Evolutionary conservation across 1,140 invertebrate species (phyloP).

Genomic region (Drosophila carrolli): DNA sequence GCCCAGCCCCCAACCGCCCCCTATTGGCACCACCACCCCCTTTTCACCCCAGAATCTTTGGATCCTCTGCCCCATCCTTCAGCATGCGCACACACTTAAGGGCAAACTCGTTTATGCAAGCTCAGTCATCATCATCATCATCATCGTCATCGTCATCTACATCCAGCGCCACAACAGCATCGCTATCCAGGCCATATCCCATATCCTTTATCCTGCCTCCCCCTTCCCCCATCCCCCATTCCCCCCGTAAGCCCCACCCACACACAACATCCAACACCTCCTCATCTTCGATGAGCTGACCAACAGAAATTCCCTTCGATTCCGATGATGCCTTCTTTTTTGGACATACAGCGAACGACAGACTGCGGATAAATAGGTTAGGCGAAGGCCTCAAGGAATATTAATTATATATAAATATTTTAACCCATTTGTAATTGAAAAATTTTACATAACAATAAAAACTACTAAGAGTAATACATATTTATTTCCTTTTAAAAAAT

Average conservation of each 20-base stretch:
- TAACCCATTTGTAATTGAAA: too few species aligned
- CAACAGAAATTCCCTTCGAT: slow-evolving; percentile 48
- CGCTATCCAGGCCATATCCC: slow-evolving; percentile 18
- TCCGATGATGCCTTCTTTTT: slow-evolving; percentile 15
- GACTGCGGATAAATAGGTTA: not conserved
- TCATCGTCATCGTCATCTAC: not conserved
- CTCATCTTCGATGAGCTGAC: slow-evolving; percentile 44
- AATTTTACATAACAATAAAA: too few species aligned
- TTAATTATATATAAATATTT: too few species aligned
- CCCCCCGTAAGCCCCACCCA: not conserved
- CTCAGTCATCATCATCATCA: slow-evolving; percentile 68
- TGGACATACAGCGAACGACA: not conserved
- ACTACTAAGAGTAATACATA: too few species aligned
- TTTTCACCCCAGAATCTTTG: not conserved
- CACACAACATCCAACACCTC: not conserved
- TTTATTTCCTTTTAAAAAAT: too few species aligned
- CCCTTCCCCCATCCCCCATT: not conserved
- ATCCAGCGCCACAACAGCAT: slow-evolving; percentile 2
- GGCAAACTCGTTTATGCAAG: slow-evolving; percentile 75
- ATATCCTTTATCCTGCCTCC: not conserved
- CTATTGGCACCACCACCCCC: not conserved
- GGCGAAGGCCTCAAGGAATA: too few species aligned
- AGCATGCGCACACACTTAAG: slow-evolving; percentile 68
- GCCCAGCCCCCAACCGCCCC: not conserved
- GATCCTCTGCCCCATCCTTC: slow-evolving; percentile 10